Evolutionary conservation across 2,888 invertebrate genomes (phyloP).

Genomic region (Xanthorhoe spadicearia): DNA sequence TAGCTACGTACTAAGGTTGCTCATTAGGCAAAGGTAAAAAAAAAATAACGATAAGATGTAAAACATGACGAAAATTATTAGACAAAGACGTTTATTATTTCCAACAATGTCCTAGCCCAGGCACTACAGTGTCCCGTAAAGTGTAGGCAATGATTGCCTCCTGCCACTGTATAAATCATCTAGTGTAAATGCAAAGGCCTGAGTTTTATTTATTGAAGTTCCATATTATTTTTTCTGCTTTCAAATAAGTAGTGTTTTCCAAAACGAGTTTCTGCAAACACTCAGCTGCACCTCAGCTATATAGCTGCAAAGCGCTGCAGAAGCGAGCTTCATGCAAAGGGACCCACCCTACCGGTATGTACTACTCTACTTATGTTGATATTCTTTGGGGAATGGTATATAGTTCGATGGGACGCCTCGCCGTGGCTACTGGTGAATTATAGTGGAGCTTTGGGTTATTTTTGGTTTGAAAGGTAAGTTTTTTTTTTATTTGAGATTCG

Average conservation of each 20-base stretch:
- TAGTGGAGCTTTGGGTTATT: neutral
- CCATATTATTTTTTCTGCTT: too few species aligned
- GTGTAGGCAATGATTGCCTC: too few species aligned
- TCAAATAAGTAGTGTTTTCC: neutral
- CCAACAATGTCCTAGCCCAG: too few species aligned
- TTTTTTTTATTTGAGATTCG: neutral
- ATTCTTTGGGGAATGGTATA: constrained; percentile 45
- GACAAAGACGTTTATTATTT: too few species aligned
- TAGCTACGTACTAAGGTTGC: too few species aligned
- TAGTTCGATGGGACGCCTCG: constrained; percentile 30
- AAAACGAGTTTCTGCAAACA: neutral
- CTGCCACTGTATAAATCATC: too few species aligned
- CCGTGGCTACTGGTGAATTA: constrained; percentile 23
- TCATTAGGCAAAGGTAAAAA: too few species aligned
- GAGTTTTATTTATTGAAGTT: too few species aligned
- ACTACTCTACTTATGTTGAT: constrained; percentile 41
- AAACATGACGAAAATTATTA: too few species aligned
- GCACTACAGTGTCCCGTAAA: too few species aligned
- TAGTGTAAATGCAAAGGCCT: too few species aligned
- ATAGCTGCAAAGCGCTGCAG: constrained; percentile 70
- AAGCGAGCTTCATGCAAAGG: constrained; percentile 69
- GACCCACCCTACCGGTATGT: constrained; percentile 63
- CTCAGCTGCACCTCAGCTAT: constrained; percentile 8
- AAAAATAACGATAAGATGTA: too few species aligned
- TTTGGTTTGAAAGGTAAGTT: neutral